Percentiles rank a stretch among this genome's conserved stretches.
phyloP scores from a whole-genome alignment of 1,140 invertebrate species.

The Panagrolaimus sp. region DNA sequence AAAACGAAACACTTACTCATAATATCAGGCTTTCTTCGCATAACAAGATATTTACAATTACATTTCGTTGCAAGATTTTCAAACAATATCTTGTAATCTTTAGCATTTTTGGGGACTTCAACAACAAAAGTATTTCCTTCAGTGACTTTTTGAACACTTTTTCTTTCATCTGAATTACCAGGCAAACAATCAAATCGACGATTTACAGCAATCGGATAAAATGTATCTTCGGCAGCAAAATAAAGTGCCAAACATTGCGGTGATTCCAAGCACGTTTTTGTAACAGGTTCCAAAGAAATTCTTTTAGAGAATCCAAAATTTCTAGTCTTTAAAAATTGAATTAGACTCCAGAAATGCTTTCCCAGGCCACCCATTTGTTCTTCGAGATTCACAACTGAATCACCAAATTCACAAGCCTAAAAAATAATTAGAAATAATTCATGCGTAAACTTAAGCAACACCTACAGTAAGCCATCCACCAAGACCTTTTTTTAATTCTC shows the following conservation, averaged over 20 bases:
- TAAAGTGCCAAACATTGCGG: background rate
- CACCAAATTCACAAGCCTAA: too few relatives aligned
- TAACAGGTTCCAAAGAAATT: background rate
- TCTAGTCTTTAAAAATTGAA: background rate
- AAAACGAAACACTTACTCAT: too few relatives aligned
- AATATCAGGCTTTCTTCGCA: too few relatives aligned
- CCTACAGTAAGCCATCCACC: slow-evolving; percentile 3
- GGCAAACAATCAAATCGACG: background rate
- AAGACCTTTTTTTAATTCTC: slow-evolving; percentile 7
- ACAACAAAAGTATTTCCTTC: too few relatives aligned
- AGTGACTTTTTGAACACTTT: too few relatives aligned
- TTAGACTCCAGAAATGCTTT: slow-evolving; percentile 20
- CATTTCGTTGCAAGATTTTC: background rate
- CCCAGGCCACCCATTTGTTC: slow-evolving; percentile 9
- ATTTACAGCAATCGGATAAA: background rate
- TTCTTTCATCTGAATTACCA: background rate
- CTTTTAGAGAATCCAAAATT: background rate
- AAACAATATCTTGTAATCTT: background rate
- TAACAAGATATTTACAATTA: too few relatives aligned
- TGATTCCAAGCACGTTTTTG: background rate
- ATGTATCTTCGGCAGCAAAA: background rate
- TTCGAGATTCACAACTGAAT: background rate
- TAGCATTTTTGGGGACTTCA: background rate
- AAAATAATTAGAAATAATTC: too few relatives aligned
- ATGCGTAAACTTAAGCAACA: too few relatives aligned